Percentiles rank a stretch among this genome's conserved stretches.
Evolutionary conservation across 2,797 vertebrate genomes (phyloP).

Genomic region (Labroides dimidiatus): DNA sequence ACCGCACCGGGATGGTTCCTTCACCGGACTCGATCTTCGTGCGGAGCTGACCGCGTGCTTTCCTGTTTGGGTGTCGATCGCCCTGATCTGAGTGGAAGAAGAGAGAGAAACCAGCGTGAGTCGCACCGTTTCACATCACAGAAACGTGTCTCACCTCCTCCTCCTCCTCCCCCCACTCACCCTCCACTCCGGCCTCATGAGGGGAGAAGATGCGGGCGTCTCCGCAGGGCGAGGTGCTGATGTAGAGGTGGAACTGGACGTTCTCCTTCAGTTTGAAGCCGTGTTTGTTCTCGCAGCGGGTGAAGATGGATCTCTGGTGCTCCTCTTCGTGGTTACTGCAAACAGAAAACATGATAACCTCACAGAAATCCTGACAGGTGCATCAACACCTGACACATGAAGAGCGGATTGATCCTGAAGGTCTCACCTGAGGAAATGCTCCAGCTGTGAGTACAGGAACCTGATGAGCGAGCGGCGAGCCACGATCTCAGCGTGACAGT

Average conservation of each 20-base stretch:
- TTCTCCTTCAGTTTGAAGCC: constrained; percentile 92
- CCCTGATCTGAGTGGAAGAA: constrained; percentile 85
- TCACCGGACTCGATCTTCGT: constrained; percentile 97
- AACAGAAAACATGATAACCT: background rate
- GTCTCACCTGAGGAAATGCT: constrained; percentile 88
- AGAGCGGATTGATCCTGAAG: too few relatives aligned
- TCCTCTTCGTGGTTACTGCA: constrained; percentile 88
- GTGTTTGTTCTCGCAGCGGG: constrained; percentile 81
- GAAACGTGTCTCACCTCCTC: too few relatives aligned
- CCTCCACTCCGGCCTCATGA: constrained; percentile 92
- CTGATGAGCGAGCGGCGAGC: constrained; percentile 91
- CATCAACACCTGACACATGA: too few relatives aligned
- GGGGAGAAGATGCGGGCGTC: constrained; percentile 97
- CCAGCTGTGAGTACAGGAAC: constrained; percentile 93
- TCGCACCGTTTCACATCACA: background rate
- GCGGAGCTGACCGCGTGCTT: constrained; percentile 92
- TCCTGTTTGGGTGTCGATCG: constrained; percentile 92
- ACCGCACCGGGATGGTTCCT: constrained; percentile 93
- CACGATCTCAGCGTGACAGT: constrained; percentile 96
- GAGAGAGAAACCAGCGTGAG: background rate
- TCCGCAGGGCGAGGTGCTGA: constrained; percentile 96
- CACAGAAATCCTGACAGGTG: background rate
- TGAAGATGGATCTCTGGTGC: constrained; percentile 91
- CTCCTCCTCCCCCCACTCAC: constrained; percentile 66
- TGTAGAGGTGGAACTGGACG: constrained; percentile 96